Evolutionary conservation across 2,797 vertebrate genomes (phyloP), one percentile per base, ranked within the genome.

Genomic region (Sebastes nivosus): DNA sequence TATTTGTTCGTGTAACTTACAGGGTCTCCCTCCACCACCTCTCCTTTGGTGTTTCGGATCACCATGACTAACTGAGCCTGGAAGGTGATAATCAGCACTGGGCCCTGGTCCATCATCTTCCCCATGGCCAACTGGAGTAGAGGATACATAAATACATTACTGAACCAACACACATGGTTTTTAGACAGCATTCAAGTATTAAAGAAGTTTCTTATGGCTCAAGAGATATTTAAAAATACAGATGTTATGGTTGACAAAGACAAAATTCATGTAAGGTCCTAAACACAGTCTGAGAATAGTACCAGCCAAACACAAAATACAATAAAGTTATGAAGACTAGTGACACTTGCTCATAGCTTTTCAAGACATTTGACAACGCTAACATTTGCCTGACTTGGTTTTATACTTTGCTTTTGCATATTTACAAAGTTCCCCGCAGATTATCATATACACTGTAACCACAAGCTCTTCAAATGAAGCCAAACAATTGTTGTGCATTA

Each of bases 21-120:
- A 77, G 97, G 97, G 80, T 99, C 95, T 1, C 98, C 98, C 89
- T 99, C 98, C 11, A 99, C 97, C 87, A 99, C 96, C 0, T 98
- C 97, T 54, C 98, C 98, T 66, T 96, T 95, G 72, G 95, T 81
- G 91, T 97, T 96, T 84, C 95, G 96, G 77, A 99, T 89, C 77
- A 99, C 96, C 97, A 98, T 96, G 70, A 99, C 98, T 1, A 98
- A 73, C 90, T 99, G 98, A 72, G 98, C 98, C 90, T 99, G 98
- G 90, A 99, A 99, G 30, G 98, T 99, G 92, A 99, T 97, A 55
- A 99, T 98, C 65, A 99, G 89, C 38, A 99, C 98, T 0, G 98
- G 98, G 1, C 98, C 98, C 89, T 99, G 98, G 70, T 99, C 98
- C 98, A 99, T 99, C 96, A 99, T 98, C 95, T 99, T 99, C 54